phyloP scores from a whole-genome alignment of 2,797 vertebrate genomes.

The Echeneis naucrates region DNA sequence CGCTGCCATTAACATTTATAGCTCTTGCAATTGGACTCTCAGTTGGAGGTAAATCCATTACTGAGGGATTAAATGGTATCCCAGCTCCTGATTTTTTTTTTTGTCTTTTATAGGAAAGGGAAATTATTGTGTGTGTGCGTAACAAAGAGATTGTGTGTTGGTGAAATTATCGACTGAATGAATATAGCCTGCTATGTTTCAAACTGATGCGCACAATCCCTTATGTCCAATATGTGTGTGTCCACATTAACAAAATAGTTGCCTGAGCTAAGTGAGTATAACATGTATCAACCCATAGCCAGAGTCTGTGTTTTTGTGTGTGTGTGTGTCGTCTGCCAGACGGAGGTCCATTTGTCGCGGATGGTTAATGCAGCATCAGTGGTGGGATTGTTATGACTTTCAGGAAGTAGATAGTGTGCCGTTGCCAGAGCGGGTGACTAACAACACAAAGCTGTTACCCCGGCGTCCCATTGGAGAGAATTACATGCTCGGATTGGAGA shows the following conservation, averaged over 20 bases:
- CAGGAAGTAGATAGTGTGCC: slow-evolving; percentile 56
- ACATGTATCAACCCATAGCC: slow-evolving; percentile 3
- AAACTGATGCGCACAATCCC: slow-evolving; percentile 30
- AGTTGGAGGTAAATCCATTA: slow-evolving; percentile 71
- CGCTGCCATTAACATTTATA: slow-evolving; percentile 71
- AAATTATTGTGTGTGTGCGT: background rate
- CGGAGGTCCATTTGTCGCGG: slow-evolving; percentile 53
- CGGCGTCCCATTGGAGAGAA: slow-evolving; percentile 43
- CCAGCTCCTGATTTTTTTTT: slow-evolving; percentile 32
- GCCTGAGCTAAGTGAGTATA: slow-evolving; percentile 30
- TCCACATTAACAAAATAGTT: slow-evolving; percentile 23
- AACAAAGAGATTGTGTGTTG: slow-evolving; percentile 11
- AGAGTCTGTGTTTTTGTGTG: background rate
- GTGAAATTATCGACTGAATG: slow-evolving; percentile 39
- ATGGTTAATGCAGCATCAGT: slow-evolving; percentile 59
- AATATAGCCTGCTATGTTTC: slow-evolving; percentile 20
- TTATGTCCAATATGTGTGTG: slow-evolving; percentile 14
- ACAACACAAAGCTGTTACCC: slow-evolving; percentile 45
- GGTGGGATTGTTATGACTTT: slow-evolving; percentile 61
- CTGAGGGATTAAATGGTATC: slow-evolving; percentile 52
- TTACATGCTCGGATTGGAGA: slow-evolving; percentile 50
- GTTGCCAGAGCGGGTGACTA: slow-evolving; percentile 43
- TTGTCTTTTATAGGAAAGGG: background rate
- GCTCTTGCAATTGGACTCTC: slow-evolving; percentile 75
- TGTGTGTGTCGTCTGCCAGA: slow-evolving; percentile 21